Base-by-base conservation (phyloP, 2,113 vertebrate genomes). In the Prolemur simus region DNA sequence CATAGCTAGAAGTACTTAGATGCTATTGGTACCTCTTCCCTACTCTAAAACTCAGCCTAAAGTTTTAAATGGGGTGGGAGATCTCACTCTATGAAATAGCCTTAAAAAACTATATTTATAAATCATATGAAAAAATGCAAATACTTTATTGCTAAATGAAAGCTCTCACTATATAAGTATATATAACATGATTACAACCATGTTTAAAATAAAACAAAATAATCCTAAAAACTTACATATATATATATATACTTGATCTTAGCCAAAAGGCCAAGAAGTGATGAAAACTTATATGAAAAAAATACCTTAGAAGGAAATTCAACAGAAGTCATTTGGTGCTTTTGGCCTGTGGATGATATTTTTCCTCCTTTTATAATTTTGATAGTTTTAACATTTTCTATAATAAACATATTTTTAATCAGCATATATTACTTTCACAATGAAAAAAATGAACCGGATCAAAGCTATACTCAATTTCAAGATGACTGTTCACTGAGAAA, bases 381-480 rank as follows among this genome's bases (percentile, higher is more conserved):
- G 64, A 32, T 56, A 60, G 42, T 58, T 77, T 64, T 4, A 56
- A 74, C 45, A 37, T 84, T 83, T 95, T 93, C 80, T 58, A 54
- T 23, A 93, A 66, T 87, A 76, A 87, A 47, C 12, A 7, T 68
- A 87, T 56, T 84, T 88, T 86, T 93, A 80, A 68, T 80, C 20
- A 94, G 63, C 23, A 63, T 54, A 8, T 68, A 78, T 80, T 89
- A 63, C 12, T 85, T 93, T 83, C 34, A 78, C 32, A 71, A 37
- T 64, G 56, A 71, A 54, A 81, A 76, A 96, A 63, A 80, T 60
- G 23, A 92, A 91, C 18, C 45, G 17, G 4, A 69, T 87, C 54
- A 87, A 93, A 95, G 81, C 42, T 76, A 60, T 52, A 83, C 52
- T 92, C 42, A 91, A 87, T 14, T 56, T 71, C 21, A 93, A 95